A percentile compares a stretch with the other conserved stretches of the same genome.
These are phyloP conservation scores for Odontophorus gujanensis DNA, from an alignment of 2,113 vertebrate genomes.

Conservation along the genomic window DNA sequence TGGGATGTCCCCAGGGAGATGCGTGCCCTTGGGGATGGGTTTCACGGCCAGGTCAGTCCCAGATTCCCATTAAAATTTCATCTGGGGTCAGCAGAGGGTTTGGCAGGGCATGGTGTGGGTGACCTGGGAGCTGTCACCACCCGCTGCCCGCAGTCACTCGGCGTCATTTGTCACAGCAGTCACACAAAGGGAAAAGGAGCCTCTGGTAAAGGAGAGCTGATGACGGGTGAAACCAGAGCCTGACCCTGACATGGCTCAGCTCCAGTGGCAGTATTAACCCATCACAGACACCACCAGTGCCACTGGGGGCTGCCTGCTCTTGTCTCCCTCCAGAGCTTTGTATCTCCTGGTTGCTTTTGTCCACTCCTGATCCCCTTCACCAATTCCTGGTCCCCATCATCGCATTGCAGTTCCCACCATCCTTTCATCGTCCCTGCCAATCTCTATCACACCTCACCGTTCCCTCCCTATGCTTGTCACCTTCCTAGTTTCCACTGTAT, in stretches of 20 bases:
- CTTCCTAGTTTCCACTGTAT: background rate
- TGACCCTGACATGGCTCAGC: background rate
- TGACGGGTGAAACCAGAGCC: slow-evolving; percentile 49
- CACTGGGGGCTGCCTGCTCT: no score
- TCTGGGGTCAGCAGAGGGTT: background rate
- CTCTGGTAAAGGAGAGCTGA: slow-evolving; percentile 37
- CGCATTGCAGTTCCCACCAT: background rate
- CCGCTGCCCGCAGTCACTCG: background rate
- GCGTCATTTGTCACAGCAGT: background rate
- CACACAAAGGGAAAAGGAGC: background rate
- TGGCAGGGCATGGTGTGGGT: background rate
- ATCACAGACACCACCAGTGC: background rate
- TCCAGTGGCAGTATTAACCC: background rate
- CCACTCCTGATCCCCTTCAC: background rate
- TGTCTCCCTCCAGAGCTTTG: fast-evolving
- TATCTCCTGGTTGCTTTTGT: background rate
- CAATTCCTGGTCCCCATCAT: background rate
- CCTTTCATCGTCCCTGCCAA: background rate
- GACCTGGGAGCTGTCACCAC: slow-evolving; percentile 1
- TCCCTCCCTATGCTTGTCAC: background rate
- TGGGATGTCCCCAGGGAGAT: background rate
- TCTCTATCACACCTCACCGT: no score
- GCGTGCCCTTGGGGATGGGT: background rate
- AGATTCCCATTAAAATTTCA: slow-evolving; percentile 62
- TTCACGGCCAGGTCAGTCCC: background rate